Evolutionary conservation across 2,113 vertebrate species (phyloP), one percentile per base, ranked within the genome.

Genomic region (Sinocyclocheilus rhinocerous): DNA sequence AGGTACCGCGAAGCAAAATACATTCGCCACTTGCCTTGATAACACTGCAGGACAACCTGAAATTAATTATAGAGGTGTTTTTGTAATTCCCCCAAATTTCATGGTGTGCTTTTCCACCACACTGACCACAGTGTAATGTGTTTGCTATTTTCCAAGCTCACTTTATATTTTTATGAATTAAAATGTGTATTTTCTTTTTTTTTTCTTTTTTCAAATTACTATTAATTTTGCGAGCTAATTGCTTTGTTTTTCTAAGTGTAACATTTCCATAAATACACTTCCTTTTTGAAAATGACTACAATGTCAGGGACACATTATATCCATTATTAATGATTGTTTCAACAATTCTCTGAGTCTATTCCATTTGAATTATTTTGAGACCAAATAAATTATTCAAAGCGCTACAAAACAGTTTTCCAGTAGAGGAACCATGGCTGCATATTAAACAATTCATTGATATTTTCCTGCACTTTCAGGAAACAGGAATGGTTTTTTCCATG

Each of bases 321-420:
- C 2, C 29, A 33, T 33, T 29, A 33, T 33, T 94, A 91, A 94
- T 94, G 92, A 91, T 87, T 89, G 85, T 88, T 90, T 94, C 91
- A 91, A 88, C 88, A 89, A 93, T 94, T 93, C 89, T 85, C 77
- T 45, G 70, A 63, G 72, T 93, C 89, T 92, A 90, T 63, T 93
- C 89, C 89, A 89, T 90, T 85, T 92, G 88, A 93, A 91, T 92
- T 87, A 92, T 92, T 95, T 92, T 89, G 87, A 90, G 85, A 84
- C 85, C 86, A 65, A 93, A 92, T 94, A 90, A 94, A 93, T 92
- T 90, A 94, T 92, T 91, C 90, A 88, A 88, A 90, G 90, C 89
- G 89, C 92, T 92, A 88, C 88, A 85, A 88, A 83, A 87, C 85
- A 89, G 61, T 83, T 86, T 86, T 87, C 81, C 67, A 89, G 89